Base-by-base conservation (phyloP, 1,140 invertebrate genomes). In the Drosophila pseudoananassae region DNA sequence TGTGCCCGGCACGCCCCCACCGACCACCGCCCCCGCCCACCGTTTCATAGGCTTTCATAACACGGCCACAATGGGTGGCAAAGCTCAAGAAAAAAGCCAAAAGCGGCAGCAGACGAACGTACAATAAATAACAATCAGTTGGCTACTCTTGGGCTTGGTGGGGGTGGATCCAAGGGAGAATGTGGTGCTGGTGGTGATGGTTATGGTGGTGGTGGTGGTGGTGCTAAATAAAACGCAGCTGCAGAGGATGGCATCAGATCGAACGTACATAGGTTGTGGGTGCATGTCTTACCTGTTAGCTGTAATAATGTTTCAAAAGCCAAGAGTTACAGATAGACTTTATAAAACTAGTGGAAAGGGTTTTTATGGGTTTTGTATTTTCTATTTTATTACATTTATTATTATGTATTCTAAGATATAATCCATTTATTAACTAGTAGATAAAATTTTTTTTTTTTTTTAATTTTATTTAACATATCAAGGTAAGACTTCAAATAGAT, bases 221-320 rank as follows among this genome's bases (percentile, higher is more conserved):
- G 55, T 36, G 61, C 36, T 53, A 64, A 43, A 58, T 73, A 52
- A 74, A 63, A 46, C 61, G 45, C 77, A 80, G 74, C 78, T 77
- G 74, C 61, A 29, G 65, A 36, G 59, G 47, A 46, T 52, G 9
- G 27, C 47, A 31, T 51, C 49, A 1, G n/a, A 49, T 47, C 6
- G 17, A 20, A 23, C 8, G 6, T 4, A 29, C 14, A 31, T 23
- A 33, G 29, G 40, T 14, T 14, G 57, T 27, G n/a, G 14, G 43
- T 20, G 17, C 8, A 20, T 10, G 14, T 14, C 12, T n/a, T 43
- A 17, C 10, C 31, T 31, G 31, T 36, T 33, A 3, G 3, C 33
- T n/a, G 6, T 20, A 27, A 27, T 27, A 5, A 4, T 27, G 5
- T 27, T 27, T 27, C 25, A 27, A 27, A 27, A 27, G 25, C 20